phyloP scores from a whole-genome alignment of 2,888 invertebrate species.

The Margaritifera margaritifera region DNA sequence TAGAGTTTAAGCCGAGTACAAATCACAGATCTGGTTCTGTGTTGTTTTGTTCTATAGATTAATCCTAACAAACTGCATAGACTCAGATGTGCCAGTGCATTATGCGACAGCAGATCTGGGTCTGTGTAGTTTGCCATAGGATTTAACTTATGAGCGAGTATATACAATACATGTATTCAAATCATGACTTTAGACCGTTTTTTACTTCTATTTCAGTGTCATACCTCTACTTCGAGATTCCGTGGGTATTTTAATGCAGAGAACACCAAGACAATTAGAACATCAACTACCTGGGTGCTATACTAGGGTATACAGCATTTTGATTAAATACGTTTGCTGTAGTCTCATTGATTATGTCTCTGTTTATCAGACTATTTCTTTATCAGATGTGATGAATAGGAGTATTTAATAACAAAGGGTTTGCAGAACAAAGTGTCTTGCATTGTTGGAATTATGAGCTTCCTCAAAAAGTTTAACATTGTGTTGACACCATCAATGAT shows the following conservation, averaged over 20 bases:
- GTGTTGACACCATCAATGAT: too few relatives aligned
- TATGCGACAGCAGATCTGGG: not conserved
- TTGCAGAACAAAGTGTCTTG: too few relatives aligned
- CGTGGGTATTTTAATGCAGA: conserved; percentile 92
- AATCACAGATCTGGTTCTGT: too few relatives aligned
- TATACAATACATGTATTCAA: not conserved
- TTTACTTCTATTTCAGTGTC: conserved; percentile 66
- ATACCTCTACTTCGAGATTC: conserved; percentile 80
- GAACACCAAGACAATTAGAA: conserved; percentile 89
- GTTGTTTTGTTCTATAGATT: too few relatives aligned
- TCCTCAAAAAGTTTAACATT: too few relatives aligned
- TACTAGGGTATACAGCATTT: conserved; percentile 75
- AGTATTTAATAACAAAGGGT: too few relatives aligned
- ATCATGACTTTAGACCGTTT: not conserved
- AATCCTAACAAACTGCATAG: too few relatives aligned
- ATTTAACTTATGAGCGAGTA: too few relatives aligned
- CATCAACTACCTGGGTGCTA: conserved; percentile 89
- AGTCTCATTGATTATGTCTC: not conserved
- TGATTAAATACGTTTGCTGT: not conserved
- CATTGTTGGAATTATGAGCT: too few relatives aligned
- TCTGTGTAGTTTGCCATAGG: conserved; percentile 3
- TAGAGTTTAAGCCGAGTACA: too few relatives aligned
- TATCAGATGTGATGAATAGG: too few relatives aligned
- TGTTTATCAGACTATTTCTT: not conserved
- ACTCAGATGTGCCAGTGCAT: too few relatives aligned